Conservation (phyloP, 1,140 invertebrate genomes). For the Caenorhabditis remanei region DNA sequence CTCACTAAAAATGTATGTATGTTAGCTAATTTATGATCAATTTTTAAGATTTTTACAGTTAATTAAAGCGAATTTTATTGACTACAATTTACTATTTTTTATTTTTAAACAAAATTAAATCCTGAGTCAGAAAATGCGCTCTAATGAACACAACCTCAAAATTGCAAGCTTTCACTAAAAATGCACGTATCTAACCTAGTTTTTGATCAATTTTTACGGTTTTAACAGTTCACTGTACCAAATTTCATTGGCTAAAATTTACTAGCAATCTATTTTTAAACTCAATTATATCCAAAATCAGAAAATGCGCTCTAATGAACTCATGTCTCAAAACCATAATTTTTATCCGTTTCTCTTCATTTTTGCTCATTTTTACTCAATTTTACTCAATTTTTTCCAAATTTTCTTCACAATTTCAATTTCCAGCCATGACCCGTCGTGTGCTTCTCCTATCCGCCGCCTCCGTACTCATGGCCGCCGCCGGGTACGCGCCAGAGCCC, state of each 20-base stretch:
- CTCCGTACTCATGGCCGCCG: constrained; percentile 10
- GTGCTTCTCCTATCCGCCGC: constrained; percentile 29
- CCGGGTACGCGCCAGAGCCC: constrained; percentile 17
- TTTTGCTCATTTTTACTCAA: too few relatives aligned
- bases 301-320: neutral
- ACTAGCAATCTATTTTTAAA: too few relatives aligned
- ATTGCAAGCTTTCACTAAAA: neutral
- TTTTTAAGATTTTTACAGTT: neutral
- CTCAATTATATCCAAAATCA: neutral
- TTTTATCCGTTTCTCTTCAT: too few relatives aligned
- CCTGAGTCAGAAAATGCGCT: neutral
- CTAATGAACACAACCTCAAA: neutral
- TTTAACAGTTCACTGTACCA: neutral
- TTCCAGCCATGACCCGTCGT: constrained; percentile 45
- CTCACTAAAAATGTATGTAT: neutral
- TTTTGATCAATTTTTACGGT: neutral
- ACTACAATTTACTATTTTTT: neutral
- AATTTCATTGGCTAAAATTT: neutral
- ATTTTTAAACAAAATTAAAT: neutral
- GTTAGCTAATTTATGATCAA: neutral
- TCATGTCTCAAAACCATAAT: neutral
- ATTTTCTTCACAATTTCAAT: constrained; percentile 5
- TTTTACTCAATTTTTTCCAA: too few relatives aligned
- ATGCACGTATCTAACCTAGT: neutral
- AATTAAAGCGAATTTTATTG: neutral